Evolutionary conservation across 2,888 invertebrate genomes (phyloP), one percentile per base, ranked within the genome.

Genomic region (Lagria hirta): DNA sequence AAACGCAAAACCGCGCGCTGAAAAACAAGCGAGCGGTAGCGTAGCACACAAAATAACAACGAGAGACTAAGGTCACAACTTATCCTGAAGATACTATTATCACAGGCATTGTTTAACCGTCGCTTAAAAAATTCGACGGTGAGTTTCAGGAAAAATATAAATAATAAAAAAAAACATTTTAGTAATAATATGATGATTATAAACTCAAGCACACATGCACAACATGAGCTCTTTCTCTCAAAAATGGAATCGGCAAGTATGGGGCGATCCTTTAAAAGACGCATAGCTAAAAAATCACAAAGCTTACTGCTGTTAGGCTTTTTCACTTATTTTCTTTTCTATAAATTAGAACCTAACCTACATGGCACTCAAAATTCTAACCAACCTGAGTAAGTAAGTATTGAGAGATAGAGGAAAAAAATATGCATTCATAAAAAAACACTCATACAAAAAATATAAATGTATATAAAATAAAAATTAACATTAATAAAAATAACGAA

Each of bases 61-160:
- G 68, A 77, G 76, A 78, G 76, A 78, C 77, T 77, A 79, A 79
- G 77, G 78, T 79, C 79, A 79, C 78, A 79, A 79, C 78, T 78
- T 78, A 79, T 79, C 78, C 79, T 78, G 78, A 79, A 79, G 77
- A 79, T 79, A 78, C 78, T 79, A 79, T 78, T 80, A 80, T 80
- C 80, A 80, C 80, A 80, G 80, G 80, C 79, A 76, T 78, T 75
- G 75, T 77, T 75, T 68, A 62, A 64, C 65, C 54, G 57, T 51
- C 56, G 58, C 26, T 34, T 43, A 45, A 32, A 45, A 40, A 28
- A 32, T 18, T 40, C 57, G 47, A 44, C 52, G 52, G 57, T 46
- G 45, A 49, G 46, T 54, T 57, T 55, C 49, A 52, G 49, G 50
- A 42, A 27, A 45, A 42, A 46, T n/a, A 40, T 32, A 43, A 45